Evolutionary conservation across 2,113 vertebrate genomes (phyloP), one percentile per base, ranked within the genome.

Genomic region (Sterrhoptilus dennistouni): DNA sequence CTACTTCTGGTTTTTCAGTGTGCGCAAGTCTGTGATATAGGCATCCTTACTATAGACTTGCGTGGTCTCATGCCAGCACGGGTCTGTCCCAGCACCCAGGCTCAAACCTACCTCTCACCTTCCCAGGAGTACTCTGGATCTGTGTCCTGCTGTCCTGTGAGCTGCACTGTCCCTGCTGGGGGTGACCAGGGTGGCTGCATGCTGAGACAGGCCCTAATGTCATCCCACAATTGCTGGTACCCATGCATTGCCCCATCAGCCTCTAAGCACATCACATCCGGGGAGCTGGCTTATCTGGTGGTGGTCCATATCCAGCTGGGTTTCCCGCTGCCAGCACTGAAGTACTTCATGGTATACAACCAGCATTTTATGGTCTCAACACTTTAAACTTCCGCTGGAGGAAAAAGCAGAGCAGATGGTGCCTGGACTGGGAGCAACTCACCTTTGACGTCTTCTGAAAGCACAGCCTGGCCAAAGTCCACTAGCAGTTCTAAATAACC

Each of bases 11-110:
- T 36, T 74, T 91, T 84, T 75, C 52, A 47, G 29, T 2, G 1
- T 18, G 27, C 44, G 42, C 7, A 76, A 47, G 19, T 14, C 38
- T 47, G 17, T 45, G 24, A 4, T 40, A 10, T 4, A n/a, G 56
- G 15, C 35, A 53, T 45, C 60, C 33, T 63, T 31, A 35, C 8
- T 29, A 19, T 3, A n/a, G 63, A 27, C 36, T 44, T 0, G 0
- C 3, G 5, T 1, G 0, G 3, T 69, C 68, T 44, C 40, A 45
- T 0, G 5, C 9, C 29, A 56, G 40, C 2, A 1, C 9, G 0
- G 0, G 33, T 38, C 44, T 80, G 60, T 64, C 40, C 21, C 54
- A 76, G 44, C 11, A 64, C 12, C 5, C 25, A 11, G 59, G 29
- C 18, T 83, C 57, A 76, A 79, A 64, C 15, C 16, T 1, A 10